Base-by-base conservation (phyloP, 2,888 invertebrate species). In the Anthrax anthrax region DNA sequence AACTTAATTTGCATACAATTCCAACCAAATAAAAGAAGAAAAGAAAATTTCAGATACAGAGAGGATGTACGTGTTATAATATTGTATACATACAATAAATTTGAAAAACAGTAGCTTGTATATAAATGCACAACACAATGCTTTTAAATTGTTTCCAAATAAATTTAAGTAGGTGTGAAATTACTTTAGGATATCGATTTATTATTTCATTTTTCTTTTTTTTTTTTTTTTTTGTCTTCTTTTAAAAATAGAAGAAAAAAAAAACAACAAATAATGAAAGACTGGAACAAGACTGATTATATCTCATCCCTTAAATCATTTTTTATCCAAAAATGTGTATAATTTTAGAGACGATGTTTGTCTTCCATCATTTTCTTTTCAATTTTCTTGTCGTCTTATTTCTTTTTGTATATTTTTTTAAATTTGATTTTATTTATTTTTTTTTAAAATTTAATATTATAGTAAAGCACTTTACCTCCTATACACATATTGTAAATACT, bases 1-100 rank as follows among this genome's bases (percentile, higher is more conserved):
- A 40, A 23, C 36, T 41, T 46, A 46, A 50, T 50, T 50, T 50
- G 46, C 50, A 47, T 50, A 50, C 50, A 50, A 50, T 50, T 47
- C 47, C 41, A 45, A 42, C 27, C 37, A 32, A 37, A 27, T 27
- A 29, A 37, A 18, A 17, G 27, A 27, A 37, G n/a, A 23, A 23
- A 23, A 23, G 8, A 23, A 23, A 23, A 23, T 41, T 40, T 40
- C 40, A 40, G 40, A 45, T 40, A 37, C 40, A 37, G 23, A 23
- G 4, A 23, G 5, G 23, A 23, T 23, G 4, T 23, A 23, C 23
- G 23, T 8, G 8, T 23, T 23, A 23, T 23, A 6, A 23, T 23
- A 23, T 23, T 23, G 5, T 23, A 23, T 23, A 6, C 23, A 6
- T 23, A n/a, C n/a, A n/a, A n/a, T n/a, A n/a, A n/a, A n/a, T n/a